These are phyloP conservation scores for Brachionus sp. DNA, from an alignment of 1,140 invertebrate genomes.

Conservation along the genomic window DNA sequence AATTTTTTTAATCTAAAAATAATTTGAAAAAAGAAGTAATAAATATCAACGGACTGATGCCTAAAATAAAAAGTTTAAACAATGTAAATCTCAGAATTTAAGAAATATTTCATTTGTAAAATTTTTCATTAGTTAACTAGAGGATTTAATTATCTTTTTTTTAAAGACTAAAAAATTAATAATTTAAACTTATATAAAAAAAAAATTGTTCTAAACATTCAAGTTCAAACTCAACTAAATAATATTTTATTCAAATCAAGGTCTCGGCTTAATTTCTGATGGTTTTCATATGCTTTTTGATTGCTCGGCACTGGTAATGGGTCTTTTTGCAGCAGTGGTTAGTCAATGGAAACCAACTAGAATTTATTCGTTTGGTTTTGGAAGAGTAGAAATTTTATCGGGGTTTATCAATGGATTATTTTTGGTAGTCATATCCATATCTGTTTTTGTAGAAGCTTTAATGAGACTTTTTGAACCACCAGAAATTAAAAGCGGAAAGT, in stretches of 20 bases:
- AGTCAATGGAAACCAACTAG: constrained; percentile 84
- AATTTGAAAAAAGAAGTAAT: too few relatives aligned
- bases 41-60: too few relatives aligned
- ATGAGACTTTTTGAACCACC: constrained; percentile 67
- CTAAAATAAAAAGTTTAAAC: too few relatives aligned
- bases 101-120: too few relatives aligned
- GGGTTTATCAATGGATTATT: constrained; percentile 95
- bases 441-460: constrained; percentile 90
- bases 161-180: too few relatives aligned
- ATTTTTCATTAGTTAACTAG: too few relatives aligned
- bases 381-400: constrained; percentile 87
- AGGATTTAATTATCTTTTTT: too few relatives aligned
- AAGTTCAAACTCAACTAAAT: not conserved
- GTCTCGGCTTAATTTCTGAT: constrained; percentile 84
- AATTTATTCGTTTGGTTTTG: constrained; percentile 89
- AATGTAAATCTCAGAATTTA: too few relatives aligned
- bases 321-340: constrained; percentile 80
- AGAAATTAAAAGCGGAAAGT: constrained; percentile 63
- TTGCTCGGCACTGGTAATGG: constrained; percentile 87
- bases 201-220: too few relatives aligned
- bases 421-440: constrained; percentile 88
- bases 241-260: not conserved
- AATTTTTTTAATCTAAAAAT: too few relatives aligned
- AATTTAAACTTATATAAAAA: too few relatives aligned
- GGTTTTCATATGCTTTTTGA: constrained; percentile 99